These are phyloP conservation scores for Eupleurogrammus muticus DNA, from an alignment of 2,797 vertebrate genomes.

Conservation along the genomic window DNA sequence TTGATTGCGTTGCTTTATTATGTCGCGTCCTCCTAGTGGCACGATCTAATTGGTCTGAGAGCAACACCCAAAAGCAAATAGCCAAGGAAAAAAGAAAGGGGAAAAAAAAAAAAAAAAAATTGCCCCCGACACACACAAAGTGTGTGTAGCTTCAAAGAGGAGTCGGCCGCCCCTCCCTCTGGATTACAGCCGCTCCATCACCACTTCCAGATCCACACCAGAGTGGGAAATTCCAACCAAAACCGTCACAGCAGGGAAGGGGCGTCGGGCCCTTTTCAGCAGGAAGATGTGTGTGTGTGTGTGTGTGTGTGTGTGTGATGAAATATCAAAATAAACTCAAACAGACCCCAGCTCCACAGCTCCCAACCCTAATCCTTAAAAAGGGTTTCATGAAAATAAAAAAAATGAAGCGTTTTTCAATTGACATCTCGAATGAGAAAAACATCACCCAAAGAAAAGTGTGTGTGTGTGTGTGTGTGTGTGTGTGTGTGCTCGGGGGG, in stretches of 20 bases:
- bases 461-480: not conserved
- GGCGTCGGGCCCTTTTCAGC: slow-evolving; percentile 48
- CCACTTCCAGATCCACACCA: slow-evolving; percentile 63
- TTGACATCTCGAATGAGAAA: slow-evolving; percentile 61
- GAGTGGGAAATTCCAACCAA: slow-evolving; percentile 75
- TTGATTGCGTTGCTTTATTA: slow-evolving; percentile 39
- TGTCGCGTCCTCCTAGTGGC: slow-evolving; percentile 16
- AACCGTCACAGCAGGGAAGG: slow-evolving; percentile 70
- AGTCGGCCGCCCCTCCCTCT: slow-evolving; percentile 48
- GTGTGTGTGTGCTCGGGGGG: not conserved
- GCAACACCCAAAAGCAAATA: slow-evolving; percentile 48
- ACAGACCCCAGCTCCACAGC: slow-evolving; percentile 43
- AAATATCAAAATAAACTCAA: slow-evolving; percentile 60
- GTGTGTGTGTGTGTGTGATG: slow-evolving; percentile 5
- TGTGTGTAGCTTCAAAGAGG: slow-evolving; percentile 60
- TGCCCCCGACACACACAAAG: slow-evolving; percentile 7
- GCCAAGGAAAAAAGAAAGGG: slow-evolving; percentile 1
- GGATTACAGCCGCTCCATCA: slow-evolving; percentile 58
- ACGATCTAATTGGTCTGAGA: slow-evolving; percentile 46
- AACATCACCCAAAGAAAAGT: slow-evolving; percentile 49
- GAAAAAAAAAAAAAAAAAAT: not conserved
- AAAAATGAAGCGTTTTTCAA: slow-evolving; percentile 56
- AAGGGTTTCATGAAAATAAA: slow-evolving; percentile 65
- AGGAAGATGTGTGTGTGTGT: slow-evolving; percentile 33
- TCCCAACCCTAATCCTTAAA: slow-evolving; percentile 64